Percentiles rank a stretch among this genome's conserved stretches.
phyloP scores from a whole-genome alignment of 2,113 vertebrate genomes.

The Puffinus mauretanicus region DNA sequence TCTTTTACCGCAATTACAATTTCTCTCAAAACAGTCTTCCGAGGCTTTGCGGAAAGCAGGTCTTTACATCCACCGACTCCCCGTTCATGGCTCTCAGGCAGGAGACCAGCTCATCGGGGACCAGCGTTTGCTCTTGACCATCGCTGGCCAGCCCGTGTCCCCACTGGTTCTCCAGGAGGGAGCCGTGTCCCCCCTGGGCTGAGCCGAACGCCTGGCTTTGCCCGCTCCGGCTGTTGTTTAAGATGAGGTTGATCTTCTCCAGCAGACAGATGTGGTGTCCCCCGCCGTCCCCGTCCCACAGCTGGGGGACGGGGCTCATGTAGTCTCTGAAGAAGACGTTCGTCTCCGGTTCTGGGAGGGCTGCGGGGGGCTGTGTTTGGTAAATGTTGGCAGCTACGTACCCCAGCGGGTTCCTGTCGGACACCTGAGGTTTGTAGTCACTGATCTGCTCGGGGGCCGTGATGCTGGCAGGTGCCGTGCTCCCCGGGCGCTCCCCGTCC shows the following conservation, averaged over 20 bases:
- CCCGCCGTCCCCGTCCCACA: not conserved
- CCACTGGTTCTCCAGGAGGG: not conserved
- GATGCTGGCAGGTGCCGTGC: fast-evolving
- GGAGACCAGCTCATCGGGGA: constrained; percentile 67
- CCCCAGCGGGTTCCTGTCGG: fast-evolving
- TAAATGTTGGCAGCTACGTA: not conserved
- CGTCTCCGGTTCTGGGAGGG: not conserved
- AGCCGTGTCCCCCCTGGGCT: fast-evolving
- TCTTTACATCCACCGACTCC: not conserved
- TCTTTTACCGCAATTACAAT: not conserved
- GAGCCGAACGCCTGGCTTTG: not conserved
- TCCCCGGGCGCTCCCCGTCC: fast-evolving
- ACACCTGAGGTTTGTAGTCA: constrained; percentile 74
- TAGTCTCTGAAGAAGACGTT: not conserved
- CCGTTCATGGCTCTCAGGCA: constrained; percentile 41
- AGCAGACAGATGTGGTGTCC: not conserved
- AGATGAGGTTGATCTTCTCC: constrained; percentile 63
- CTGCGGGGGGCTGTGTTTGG: not conserved
- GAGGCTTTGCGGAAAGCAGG: constrained; percentile 58
- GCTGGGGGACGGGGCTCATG: not conserved
- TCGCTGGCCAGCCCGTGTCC: not conserved
- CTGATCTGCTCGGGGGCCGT: not conserved
- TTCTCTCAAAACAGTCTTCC: not conserved
- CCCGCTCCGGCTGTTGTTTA: constrained; percentile 48
- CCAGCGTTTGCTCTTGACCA: constrained; percentile 61